A percentile compares a stretch with the other conserved stretches of the same genome.
These are phyloP conservation scores for Perognathus longimembris DNA, from an alignment of 2,113 vertebrate genomes.

Conservation along the genomic window DNA sequence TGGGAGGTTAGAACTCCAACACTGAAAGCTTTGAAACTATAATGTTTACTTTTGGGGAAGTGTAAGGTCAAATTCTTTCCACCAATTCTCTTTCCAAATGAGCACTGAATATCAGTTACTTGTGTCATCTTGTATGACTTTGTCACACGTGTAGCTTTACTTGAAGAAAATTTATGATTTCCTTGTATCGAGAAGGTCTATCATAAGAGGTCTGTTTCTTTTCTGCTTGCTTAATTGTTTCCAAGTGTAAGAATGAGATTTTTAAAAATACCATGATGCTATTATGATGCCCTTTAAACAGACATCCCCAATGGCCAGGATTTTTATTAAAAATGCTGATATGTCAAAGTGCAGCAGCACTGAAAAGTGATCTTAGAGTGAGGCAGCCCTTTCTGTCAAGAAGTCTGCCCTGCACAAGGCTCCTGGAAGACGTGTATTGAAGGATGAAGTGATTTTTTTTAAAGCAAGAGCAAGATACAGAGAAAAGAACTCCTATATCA, in stretches of 20 bases:
- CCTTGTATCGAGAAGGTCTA: not conserved
- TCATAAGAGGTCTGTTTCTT: not conserved
- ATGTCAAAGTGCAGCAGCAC: not conserved
- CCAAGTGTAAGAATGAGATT: not conserved
- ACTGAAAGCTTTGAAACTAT: not conserved
- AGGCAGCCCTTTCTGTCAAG: not conserved
- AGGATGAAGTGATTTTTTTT: constrained; percentile 40
- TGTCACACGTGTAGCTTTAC: not conserved
- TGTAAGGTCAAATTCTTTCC: not conserved
- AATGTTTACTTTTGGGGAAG: not conserved
- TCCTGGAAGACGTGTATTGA: constrained; percentile 45
- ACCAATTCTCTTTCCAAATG: not conserved
- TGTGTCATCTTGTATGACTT: not conserved
- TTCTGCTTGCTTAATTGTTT: not conserved
- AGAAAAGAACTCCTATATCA: constrained; percentile 5
- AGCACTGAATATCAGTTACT: not conserved
- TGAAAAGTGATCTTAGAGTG: not conserved
- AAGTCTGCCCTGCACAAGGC: constrained; percentile 27
- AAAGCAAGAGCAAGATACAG: constrained; percentile 18
- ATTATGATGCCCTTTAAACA: not conserved
- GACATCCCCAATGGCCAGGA: not conserved
- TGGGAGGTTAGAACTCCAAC: not conserved
- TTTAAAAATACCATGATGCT: not conserved
- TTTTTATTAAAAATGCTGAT: not conserved
- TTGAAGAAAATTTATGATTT: not conserved